These are phyloP conservation scores for Lomographa bimaculata DNA, from an alignment of 2,888 invertebrate genomes.

Conservation along the genomic window DNA sequence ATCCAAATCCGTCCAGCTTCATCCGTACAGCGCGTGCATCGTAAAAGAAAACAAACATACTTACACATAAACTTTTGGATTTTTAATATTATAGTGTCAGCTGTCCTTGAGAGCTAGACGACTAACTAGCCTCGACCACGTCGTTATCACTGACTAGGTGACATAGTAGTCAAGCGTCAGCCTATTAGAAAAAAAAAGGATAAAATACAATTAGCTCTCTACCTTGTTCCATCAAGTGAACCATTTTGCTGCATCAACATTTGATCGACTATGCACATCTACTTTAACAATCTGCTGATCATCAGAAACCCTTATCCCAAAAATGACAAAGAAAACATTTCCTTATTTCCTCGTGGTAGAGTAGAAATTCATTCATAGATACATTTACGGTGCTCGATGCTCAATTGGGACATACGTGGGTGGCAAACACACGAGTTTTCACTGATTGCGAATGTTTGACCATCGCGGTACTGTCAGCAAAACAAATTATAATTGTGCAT, in stretches of 20 bases:
- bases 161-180: too few species aligned
- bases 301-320: conserved; percentile 4
- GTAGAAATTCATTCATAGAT: conserved; percentile 14
- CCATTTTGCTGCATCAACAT: conserved; percentile 10
- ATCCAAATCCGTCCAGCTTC: too few species aligned
- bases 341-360: conserved; percentile 11
- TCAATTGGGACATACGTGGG: conserved; percentile 46
- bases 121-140: too few species aligned
- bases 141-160: too few species aligned
- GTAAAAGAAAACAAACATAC: too few species aligned
- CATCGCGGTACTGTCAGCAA: conserved; percentile 40
- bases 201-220: too few species aligned
- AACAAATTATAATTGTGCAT: conserved; percentile 25
- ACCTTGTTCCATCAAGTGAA: too few species aligned
- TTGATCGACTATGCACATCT: conserved; percentile 15
- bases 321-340: conserved; percentile 6
- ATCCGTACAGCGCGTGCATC: too few species aligned
- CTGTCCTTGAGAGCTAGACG: too few species aligned
- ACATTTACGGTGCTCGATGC: conserved; percentile 32
- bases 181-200: too few species aligned
- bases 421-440: conserved; percentile 50
- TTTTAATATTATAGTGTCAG: too few species aligned
- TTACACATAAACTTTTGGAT: too few species aligned
- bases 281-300: conserved; percentile 15
- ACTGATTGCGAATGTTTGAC: conserved; percentile 59